Evolutionary conservation across 2,797 vertebrate species (phyloP).

Genomic region (Lagodon rhomboides): DNA sequence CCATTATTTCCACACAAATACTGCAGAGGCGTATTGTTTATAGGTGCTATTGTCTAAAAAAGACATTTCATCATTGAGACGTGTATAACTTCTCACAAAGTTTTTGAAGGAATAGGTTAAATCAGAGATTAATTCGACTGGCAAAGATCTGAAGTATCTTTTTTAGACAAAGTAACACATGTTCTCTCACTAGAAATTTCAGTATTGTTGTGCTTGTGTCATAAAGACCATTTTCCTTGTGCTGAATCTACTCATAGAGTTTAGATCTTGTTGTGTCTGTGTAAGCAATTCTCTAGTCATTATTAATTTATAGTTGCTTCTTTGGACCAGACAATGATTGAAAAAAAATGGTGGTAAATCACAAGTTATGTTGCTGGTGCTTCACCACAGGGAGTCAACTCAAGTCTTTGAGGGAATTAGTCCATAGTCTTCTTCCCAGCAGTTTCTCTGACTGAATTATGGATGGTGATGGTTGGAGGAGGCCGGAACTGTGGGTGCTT

Average conservation of each 20-base stretch:
- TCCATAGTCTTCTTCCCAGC: conserved; percentile 8
- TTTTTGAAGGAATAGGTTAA: background rate
- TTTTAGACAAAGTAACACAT: background rate
- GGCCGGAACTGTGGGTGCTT: conserved; percentile 14
- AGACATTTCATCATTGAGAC: conserved; percentile 4
- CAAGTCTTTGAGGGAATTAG: conserved; percentile 33
- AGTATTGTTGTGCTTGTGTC: background rate
- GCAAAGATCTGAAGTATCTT: background rate
- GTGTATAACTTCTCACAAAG: background rate
- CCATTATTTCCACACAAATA: conserved; percentile 27
- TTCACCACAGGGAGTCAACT: conserved; percentile 16
- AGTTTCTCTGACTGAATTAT: conserved; percentile 40
- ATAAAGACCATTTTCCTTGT: background rate
- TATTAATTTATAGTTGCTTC: conserved; percentile 26
- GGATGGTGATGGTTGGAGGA: conserved; percentile 18
- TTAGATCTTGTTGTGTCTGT: background rate
- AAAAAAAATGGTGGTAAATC: conserved; percentile 12
- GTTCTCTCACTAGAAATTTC: background rate
- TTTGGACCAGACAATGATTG: conserved; percentile 5
- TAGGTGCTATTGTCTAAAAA: conserved; percentile 14
- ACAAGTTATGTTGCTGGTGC: conserved; percentile 12
- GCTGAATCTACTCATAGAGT: background rate
- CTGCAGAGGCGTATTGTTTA: conserved; percentile 4
- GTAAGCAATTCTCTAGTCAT: conserved; percentile 13
- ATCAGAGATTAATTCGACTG: background rate